phyloP scores from a whole-genome alignment of 2,888 invertebrate genomes.

The Phytoseiulus persimilis region DNA sequence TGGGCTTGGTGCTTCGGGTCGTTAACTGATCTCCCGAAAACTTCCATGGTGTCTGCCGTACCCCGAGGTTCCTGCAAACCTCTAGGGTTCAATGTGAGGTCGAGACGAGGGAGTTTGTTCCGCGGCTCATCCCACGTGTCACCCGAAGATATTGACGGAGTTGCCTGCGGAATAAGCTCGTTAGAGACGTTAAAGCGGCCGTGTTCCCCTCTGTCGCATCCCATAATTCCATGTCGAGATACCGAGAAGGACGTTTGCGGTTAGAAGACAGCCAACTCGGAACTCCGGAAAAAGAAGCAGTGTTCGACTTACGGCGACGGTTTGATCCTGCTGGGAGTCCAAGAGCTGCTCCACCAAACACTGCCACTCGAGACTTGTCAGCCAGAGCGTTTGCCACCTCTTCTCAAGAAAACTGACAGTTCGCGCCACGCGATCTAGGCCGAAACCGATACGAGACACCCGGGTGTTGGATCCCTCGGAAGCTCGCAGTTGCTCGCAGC shows the following conservation, averaged over 20 bases:
- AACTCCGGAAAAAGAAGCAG: background rate
- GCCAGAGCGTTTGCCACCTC: constrained; percentile 80
- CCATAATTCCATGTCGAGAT: too few relatives aligned
- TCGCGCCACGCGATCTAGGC: constrained; percentile 51
- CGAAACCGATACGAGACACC: constrained; percentile 40
- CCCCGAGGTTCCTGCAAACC: background rate
- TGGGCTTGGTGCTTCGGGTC: background rate
- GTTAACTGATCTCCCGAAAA: background rate
- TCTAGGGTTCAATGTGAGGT: constrained; percentile 20
- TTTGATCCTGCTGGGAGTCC: background rate
- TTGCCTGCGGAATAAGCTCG: background rate
- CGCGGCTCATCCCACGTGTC: constrained; percentile 35
- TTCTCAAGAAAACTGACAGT: constrained; percentile 67
- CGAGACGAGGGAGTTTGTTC: constrained; percentile 26
- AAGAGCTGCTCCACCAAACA: constrained; percentile 75
- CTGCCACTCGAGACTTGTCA: constrained; percentile 83
- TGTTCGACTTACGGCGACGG: background rate
- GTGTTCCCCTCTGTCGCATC: too few relatives aligned
- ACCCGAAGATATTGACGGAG: constrained; percentile 10
- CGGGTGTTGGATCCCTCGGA: constrained; percentile 58
- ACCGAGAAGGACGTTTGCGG: too few relatives aligned
- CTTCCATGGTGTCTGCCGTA: background rate
- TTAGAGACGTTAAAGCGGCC: background rate
- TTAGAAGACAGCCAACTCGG: too few relatives aligned
- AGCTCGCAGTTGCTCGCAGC: constrained; percentile 49